Conservation (phyloP, 2,113 vertebrate species). For the Hippocampus barbouri region DNA sequence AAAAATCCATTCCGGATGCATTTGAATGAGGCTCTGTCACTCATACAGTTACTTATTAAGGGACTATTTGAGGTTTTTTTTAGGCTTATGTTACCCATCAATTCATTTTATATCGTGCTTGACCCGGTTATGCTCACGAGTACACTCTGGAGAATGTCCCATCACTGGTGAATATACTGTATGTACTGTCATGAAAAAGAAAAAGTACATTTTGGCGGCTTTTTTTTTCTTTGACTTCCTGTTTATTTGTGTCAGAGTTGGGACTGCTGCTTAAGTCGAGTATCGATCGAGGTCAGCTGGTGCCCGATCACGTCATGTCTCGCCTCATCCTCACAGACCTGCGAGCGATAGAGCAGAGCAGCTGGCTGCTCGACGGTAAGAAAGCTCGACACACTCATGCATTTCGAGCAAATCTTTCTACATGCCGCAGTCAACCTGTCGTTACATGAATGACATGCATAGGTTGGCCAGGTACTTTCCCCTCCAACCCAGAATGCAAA, state of each 20-base stretch:
- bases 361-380: conserved; percentile 91
- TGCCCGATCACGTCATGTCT: conserved; percentile 92
- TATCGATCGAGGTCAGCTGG: conserved; percentile 88
- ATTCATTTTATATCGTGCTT: too few relatives aligned
- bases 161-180: too few relatives aligned
- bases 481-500: background rate
- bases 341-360: conserved; percentile 64
- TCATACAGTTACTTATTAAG: too few relatives aligned
- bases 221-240: background rate
- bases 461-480: too few relatives aligned
- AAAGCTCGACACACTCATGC: background rate
- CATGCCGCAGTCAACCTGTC: too few relatives aligned
- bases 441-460: too few relatives aligned
- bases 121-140: too few relatives aligned
- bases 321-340: conserved; percentile 84
- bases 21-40: too few relatives aligned
- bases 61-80: too few relatives aligned
- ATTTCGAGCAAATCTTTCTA: background rate
- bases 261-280: conserved; percentile 91
- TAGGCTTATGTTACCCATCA: too few relatives aligned
- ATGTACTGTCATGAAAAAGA: background rate
- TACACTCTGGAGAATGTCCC: too few relatives aligned
- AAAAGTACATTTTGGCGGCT: background rate
- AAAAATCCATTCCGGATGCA: too few relatives aligned
- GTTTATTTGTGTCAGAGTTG: conserved; percentile 75